Evolutionary conservation across 2,113 vertebrate genomes (phyloP).

Genomic region (Hippopotamus amphibius): DNA sequence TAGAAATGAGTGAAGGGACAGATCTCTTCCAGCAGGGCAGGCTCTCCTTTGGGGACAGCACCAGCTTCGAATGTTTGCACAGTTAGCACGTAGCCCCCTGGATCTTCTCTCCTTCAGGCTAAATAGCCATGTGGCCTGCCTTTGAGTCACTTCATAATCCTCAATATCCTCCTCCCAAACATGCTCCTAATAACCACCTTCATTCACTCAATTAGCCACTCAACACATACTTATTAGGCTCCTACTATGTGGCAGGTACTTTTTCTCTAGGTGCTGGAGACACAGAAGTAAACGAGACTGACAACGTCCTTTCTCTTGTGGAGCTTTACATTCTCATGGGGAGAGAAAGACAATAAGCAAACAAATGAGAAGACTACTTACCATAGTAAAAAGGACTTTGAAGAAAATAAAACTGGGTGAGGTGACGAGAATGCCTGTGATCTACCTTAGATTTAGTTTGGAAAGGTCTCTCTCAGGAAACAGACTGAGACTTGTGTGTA

Average conservation of each 20-base stretch:
- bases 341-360: neutral
- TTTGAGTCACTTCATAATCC: neutral
- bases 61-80: neutral
- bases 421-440: neutral
- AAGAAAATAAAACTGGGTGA: neutral
- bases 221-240: neutral
- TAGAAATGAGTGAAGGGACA: neutral
- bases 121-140: neutral
- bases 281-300: neutral
- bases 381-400: neutral
- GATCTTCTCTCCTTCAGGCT: neutral
- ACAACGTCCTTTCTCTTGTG: neutral
- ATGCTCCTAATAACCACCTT: neutral
- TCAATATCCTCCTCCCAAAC: neutral
- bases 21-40: neutral
- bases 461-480: neutral
- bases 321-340: neutral
- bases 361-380: neutral
- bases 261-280: neutral
- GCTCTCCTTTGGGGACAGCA: neutral
- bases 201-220: neutral
- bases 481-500: neutral
- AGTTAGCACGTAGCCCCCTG: neutral
- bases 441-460: neutral
- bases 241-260: neutral